Base-by-base conservation (phyloP, 2,888 invertebrate genomes). In the Limenitis camilla region DNA sequence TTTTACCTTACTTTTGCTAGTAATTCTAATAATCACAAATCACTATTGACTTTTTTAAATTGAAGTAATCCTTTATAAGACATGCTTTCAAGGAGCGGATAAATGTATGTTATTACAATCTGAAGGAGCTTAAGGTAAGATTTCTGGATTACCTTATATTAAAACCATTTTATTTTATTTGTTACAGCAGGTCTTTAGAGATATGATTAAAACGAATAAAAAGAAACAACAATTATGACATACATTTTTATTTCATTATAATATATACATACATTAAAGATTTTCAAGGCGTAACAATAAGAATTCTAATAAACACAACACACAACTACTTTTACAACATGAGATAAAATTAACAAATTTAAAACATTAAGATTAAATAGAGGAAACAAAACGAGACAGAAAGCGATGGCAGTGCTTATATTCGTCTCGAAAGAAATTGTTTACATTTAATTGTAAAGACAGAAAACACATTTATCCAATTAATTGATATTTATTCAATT, bases 241-340 rank as follows among this genome's bases (percentile, higher is more conserved):
- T 61, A 53, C 56, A 60, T 48, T 62, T n/a, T 59, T 58, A 57
- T 55, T 60, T 63, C 51, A 53, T 58, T 54, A 50, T 56, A 61
- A 55, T 61, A 62, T 58, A 62, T 62, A 62, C 58, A 64, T 61
- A 61, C 52, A 57, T 56, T 73, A 74, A 69, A 60, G 40, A 10
- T 43, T 27, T 44, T 49, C 39, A 49, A 71, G 68, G 58, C 56
- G 53, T 58, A 59, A 59, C 60, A 59, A 55, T 46, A 55, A 19
- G 19, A 19, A 19, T 19, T 19, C 19, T 3, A 19, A 40, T 53
- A 57, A 57, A 59, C 28, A 53, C 45, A 47, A 52, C 52, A 27
- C 48, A 53, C 56, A 42, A 54, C 40, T 44, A 39, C 46, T 27
- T 49, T 32, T 28, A 57, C 40, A 35, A 32, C 11, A 28, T 53